These are phyloP conservation scores for Noctuana brunneofusca DNA, from an alignment of 2,888 invertebrate species.

Conservation along the genomic window DNA sequence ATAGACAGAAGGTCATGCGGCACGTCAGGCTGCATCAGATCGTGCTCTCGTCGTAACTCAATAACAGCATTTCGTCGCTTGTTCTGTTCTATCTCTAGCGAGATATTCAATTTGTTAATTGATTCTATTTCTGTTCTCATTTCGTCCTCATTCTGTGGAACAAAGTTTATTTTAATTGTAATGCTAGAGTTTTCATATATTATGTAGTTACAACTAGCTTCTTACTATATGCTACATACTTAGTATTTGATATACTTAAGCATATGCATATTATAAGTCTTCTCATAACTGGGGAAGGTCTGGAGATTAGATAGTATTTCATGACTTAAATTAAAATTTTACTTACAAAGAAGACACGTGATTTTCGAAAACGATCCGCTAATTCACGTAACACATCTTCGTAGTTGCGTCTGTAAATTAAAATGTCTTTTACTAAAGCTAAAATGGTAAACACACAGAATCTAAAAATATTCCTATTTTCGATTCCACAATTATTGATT, in stretches of 20 bases:
- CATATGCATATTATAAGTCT: too few relatives aligned
- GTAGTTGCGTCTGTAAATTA: slow-evolving; percentile 44
- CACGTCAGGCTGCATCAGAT: slow-evolving; percentile 9
- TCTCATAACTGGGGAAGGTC: too few relatives aligned
- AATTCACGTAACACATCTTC: slow-evolving; percentile 59
- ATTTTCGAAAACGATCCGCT: slow-evolving; percentile 58
- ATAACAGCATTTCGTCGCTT: background rate
- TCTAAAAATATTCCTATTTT: too few relatives aligned
- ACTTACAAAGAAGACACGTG: slow-evolving; percentile 61
- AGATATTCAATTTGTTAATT: slow-evolving; percentile 7
- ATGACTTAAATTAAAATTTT: background rate
- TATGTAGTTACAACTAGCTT: too few relatives aligned
- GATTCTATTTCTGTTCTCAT: slow-evolving; percentile 18
- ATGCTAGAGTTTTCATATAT: too few relatives aligned
- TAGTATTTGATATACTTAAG: too few relatives aligned
- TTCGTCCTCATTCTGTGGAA: slow-evolving; percentile 18
- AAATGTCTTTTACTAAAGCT: background rate
- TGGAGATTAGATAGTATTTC: too few relatives aligned
- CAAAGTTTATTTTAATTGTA: background rate
- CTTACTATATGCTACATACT: too few relatives aligned
- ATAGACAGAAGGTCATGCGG: slow-evolving; percentile 17
- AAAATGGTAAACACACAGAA: too few relatives aligned
- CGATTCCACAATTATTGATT: too few relatives aligned
- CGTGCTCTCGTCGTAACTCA: slow-evolving; percentile 10
- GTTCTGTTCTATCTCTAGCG: slow-evolving; percentile 8